Evolutionary conservation across 2,888 invertebrate species (phyloP).

Genomic region (Saturnia pavonia): DNA sequence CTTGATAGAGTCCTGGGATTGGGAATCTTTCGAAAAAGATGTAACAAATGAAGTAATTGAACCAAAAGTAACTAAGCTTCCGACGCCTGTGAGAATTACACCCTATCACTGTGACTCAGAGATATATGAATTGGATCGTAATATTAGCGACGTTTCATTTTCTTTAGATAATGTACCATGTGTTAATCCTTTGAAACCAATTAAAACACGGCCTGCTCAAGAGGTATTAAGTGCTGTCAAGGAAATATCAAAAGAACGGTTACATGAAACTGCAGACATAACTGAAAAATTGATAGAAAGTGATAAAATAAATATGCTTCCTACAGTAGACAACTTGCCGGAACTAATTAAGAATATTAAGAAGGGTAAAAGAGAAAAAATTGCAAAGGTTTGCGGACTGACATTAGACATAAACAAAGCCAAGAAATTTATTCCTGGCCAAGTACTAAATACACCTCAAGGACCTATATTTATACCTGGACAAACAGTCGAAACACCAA

Average conservation of each 20-base stretch:
- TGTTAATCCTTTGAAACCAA: constrained; percentile 82
- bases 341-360: constrained; percentile 83
- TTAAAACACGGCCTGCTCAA: constrained; percentile 75
- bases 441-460: constrained; percentile 86
- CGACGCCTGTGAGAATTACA: constrained; percentile 72
- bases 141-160: constrained; percentile 77
- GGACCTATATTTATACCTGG: constrained; percentile 89
- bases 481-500: constrained; percentile 86
- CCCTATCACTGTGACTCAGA: constrained; percentile 78
- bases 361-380: constrained; percentile 80
- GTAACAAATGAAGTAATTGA: constrained; percentile 72
- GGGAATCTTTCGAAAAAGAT: constrained; percentile 84
- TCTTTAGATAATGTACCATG: constrained; percentile 84
- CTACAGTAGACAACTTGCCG: constrained; percentile 84
- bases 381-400: constrained; percentile 84
- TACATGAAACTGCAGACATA: constrained; percentile 83
- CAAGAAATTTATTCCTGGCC: constrained; percentile 86
- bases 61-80: constrained; percentile 70
- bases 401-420: constrained; percentile 85
- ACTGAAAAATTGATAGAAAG: constrained; percentile 81
- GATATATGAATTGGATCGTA: constrained; percentile 74
- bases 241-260: constrained; percentile 79
- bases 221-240: constrained; percentile 72
- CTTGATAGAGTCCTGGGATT: constrained; percentile 84
- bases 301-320: constrained; percentile 81